Conservation (phyloP, 2,113 vertebrate species). For the Neomonachus schauinslandi region DNA sequence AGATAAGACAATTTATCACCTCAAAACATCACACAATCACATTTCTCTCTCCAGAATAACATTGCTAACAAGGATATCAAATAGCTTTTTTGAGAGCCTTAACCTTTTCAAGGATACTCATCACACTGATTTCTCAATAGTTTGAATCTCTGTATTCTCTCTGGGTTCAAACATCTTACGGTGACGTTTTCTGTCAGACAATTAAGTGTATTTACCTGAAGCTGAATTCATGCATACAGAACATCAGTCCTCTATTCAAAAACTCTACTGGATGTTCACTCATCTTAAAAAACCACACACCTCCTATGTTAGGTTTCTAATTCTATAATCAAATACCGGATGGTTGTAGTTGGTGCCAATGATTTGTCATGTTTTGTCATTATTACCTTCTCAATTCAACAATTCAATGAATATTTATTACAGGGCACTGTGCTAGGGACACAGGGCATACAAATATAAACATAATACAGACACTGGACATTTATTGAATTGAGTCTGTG, state of each 20-base stretch:
- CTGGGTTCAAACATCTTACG: conserved; percentile 53
- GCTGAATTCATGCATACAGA: conserved; percentile 20
- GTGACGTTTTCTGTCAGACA: conserved; percentile 73
- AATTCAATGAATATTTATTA: background rate
- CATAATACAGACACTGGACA: background rate
- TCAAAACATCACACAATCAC: conserved; percentile 40
- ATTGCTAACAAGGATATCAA: conserved; percentile 70
- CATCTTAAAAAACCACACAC: background rate
- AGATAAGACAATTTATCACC: conserved; percentile 28
- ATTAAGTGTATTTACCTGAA: conserved; percentile 78
- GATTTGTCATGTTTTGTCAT: background rate
- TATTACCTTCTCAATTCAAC: background rate
- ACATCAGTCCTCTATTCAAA: background rate
- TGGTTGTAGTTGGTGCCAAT: background rate
- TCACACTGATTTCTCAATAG: conserved; percentile 55
- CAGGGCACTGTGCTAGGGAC: background rate
- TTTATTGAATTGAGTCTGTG: background rate
- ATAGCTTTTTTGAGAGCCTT: conserved; percentile 60
- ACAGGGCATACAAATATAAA: background rate
- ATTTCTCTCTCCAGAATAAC: background rate
- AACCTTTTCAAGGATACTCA: conserved; percentile 46
- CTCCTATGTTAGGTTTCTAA: background rate
- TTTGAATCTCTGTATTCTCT: conserved; percentile 46
- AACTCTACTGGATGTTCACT: background rate
- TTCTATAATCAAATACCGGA: background rate